Evolutionary conservation across 2,888 invertebrate genomes (phyloP), one percentile per base, ranked within the genome.

Genomic region (Cantharis rustica): DNA sequence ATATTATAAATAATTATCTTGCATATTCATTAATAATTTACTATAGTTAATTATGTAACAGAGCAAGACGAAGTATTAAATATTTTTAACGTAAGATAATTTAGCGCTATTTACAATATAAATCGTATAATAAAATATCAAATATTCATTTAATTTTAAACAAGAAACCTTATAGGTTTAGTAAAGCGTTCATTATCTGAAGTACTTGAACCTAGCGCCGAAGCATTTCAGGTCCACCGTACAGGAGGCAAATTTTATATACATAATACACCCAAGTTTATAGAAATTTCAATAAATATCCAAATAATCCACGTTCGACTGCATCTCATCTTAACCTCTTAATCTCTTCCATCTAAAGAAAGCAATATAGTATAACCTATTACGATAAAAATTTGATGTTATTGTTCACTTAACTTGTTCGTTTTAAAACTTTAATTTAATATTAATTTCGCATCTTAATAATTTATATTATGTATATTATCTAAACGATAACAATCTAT

Each of bases 1-100:
- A 47, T n/a, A 47, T 31, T 31, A 73, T 69, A 71, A 31, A 61
- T 72, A 17, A 27, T 69, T 71, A 71, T 68, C 26, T 75, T 68
- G 61, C 11, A 72, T 71, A 61, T 66, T 73, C 70, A 75, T 63
- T 17, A 13, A 61, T 11, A 13, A 47, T 47, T n/a, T n/a, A n/a
- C 47, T 47, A 47, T 47, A n/a, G n/a, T 47, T 47, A 47, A 31
- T 31, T 31, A 47, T 47, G 47, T 47, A 47, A n/a, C 47, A 47
- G 47, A 47, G 47, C 47, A 47, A 47, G 47, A 47, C 47, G 47
- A 47, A 47, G n/a, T 47, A n/a, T 47, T 47, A 47, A 47, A 47
- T 47, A 47, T 47, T 47, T n/a, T 47, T 47, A 47, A 47, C 47
- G n/a, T n/a, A 47, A 47, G n/a, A 47, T 47, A 47, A 47, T 47